phyloP scores from a whole-genome alignment of 1,140 invertebrate genomes.

The Parasteatoda tepidariorum region DNA sequence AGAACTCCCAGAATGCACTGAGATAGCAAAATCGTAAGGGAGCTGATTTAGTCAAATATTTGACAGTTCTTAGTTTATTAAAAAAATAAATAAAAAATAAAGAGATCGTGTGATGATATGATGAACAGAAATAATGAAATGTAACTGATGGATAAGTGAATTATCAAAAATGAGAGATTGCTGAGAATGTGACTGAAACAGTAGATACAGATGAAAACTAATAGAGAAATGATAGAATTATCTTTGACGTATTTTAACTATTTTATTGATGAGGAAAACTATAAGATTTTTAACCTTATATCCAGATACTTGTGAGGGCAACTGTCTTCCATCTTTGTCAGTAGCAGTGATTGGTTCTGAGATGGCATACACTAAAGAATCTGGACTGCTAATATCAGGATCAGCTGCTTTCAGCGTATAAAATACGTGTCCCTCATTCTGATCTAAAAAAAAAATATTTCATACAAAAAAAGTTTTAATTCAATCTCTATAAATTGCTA shows the following conservation, averaged over 20 bases:
- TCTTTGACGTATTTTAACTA: neutral
- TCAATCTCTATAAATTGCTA: no score
- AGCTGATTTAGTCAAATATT: no score
- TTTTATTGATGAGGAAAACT: slow-evolving; percentile 65
- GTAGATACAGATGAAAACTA: neutral
- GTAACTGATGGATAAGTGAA: no score
- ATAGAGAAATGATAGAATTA: neutral
- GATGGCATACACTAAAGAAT: slow-evolving; percentile 79
- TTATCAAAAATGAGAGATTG: no score
- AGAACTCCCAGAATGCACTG: no score
- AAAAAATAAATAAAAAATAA: no score
- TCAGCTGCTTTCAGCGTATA: slow-evolving; percentile 81
- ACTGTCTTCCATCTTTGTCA: slow-evolving; percentile 81
- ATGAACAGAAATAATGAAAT: no score
- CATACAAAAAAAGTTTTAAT: neutral
- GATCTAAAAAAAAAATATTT: slow-evolving; percentile 71
- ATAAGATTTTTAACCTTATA: slow-evolving; percentile 19
- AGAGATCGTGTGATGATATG: no score
- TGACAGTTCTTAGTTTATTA: no score
- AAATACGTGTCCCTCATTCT: slow-evolving; percentile 78
- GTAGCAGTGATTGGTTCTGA: slow-evolving; percentile 81
- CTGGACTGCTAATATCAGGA: slow-evolving; percentile 79
- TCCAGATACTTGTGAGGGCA: slow-evolving; percentile 3
- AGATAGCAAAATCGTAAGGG: no score
- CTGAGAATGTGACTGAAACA: no score